Evolutionary conservation across 2,888 invertebrate genomes (phyloP).

Genomic region (Mayetiola destructor): DNA sequence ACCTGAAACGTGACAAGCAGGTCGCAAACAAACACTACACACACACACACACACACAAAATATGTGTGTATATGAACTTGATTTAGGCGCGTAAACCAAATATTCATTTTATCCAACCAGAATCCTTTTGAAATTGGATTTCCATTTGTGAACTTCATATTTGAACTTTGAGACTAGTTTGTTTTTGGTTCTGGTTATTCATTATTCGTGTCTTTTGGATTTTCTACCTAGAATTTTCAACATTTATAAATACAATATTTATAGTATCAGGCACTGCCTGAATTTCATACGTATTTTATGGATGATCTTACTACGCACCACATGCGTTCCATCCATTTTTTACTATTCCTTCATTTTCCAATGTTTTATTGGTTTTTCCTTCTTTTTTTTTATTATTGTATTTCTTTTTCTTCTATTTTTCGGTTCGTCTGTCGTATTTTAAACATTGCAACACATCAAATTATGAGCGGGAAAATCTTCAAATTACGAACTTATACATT

Average conservation of each 20-base stretch:
- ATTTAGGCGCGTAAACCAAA: background rate
- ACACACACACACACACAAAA: background rate
- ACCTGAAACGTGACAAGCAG: background rate
- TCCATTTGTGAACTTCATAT: background rate
- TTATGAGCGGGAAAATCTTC: background rate
- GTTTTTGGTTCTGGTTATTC: background rate
- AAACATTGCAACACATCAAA: too few relatives aligned
- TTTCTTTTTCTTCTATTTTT: too few relatives aligned
- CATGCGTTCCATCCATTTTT: background rate
- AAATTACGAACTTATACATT: background rate
- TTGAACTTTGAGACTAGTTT: background rate
- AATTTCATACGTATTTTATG: too few relatives aligned
- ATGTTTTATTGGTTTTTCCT: background rate
- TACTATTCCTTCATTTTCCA: too few relatives aligned
- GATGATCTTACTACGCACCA: background rate
- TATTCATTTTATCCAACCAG: background rate
- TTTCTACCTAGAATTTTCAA: conserved; percentile 7
- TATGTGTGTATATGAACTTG: background rate
- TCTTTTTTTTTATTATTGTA: background rate
- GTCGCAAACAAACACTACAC: background rate
- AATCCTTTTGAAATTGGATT: background rate
- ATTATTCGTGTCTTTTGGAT: background rate
- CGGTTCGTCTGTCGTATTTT: too few relatives aligned
- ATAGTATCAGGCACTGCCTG: background rate
- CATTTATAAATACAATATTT: too few relatives aligned